These are phyloP conservation scores for Drosophila arizonae DNA, from an alignment of 1,140 invertebrate species.

Conservation along the genomic window DNA sequence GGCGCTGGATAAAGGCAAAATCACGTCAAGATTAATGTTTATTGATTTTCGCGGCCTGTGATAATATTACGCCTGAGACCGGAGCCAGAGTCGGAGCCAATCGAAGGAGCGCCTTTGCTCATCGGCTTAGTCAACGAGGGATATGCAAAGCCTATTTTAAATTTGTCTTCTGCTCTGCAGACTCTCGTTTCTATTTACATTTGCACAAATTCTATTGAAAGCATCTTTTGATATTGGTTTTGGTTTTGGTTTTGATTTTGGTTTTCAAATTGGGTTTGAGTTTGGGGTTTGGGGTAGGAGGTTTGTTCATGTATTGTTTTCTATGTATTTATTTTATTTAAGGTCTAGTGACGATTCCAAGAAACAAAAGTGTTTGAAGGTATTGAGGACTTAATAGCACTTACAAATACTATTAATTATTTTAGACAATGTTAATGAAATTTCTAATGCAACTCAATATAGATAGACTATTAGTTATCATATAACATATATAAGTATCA, in stretches of 20 bases:
- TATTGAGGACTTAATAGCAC: too few species aligned
- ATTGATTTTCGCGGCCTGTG: conserved; percentile 68
- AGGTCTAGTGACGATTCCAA: too few species aligned
- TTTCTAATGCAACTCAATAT: too few species aligned
- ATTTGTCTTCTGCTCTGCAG: conserved; percentile 35
- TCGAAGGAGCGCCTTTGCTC: conserved; percentile 18
- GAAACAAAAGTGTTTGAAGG: not conserved
- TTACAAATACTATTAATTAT: too few species aligned
- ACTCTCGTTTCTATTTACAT: conserved; percentile 66
- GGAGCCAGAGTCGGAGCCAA: conserved; percentile 14
- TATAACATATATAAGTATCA: too few species aligned
- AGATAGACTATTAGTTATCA: too few species aligned
- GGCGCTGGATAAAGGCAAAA: conserved; percentile 71
- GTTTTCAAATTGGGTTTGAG: not conserved
- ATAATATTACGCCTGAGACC: conserved; percentile 57
- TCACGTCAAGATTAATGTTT: conserved; percentile 77
- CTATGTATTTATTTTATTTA: too few species aligned
- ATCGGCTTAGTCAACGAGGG: conserved; percentile 70
- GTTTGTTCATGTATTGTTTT: too few species aligned
- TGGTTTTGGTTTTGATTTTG: not conserved
- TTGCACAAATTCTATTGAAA: conserved; percentile 13
- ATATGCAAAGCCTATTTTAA: conserved; percentile 72
- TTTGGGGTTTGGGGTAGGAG: too few species aligned
- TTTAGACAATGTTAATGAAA: too few species aligned
- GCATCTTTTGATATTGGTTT: conserved; percentile 17